Evolutionary conservation across 2,113 vertebrate genomes (phyloP), one percentile per base, ranked within the genome.

Genomic region (Eptesicus fuscus): DNA sequence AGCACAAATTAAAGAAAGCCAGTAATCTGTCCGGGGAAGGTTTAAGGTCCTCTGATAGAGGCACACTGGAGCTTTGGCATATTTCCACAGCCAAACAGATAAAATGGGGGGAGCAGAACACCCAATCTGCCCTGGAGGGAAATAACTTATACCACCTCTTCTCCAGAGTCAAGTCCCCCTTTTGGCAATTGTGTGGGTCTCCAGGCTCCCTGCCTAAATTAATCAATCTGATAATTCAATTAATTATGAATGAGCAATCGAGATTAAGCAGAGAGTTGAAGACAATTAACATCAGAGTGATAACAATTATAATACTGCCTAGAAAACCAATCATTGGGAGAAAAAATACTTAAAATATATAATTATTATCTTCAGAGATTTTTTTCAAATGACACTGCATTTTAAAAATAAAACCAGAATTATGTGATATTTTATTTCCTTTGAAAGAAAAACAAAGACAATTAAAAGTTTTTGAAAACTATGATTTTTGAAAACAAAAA

Each of bases 161-260:
- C 44, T 73, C 42, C 5, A 82, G 47, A 74, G 49, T 47, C 32
- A 83, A 61, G 35, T 17, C 37, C 22, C 40, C 32, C 16, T 86
- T 80, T 63, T 23, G 30, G 13, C 56, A 91, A 74, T 4, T 51
- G 28, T 30, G 32, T 88, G 11, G 10, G 13, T 91, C n/a, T 74
- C 73, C 8, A 76, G 78, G 65, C 47, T 84, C n/a, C 56, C 5
- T 74, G 59, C 5, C 14, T 82, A 6, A 65, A 56, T 82, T 86
- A 95, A 92, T 92, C 59, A 86, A 94, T 67, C n/a, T 86, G 82
- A 37, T 65, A 44, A 70, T 59, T 83, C 76, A 78, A 51, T 87
- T 92, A 89, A 78, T 86, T 89, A 63, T 82, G 17, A 96, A 69
- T 67, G 13, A 20, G 17, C 25, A 76, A 83, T 95, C 42, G 78